These are phyloP conservation scores for Danio choprae DNA, from an alignment of 2,797 vertebrate species.

Conservation along the genomic window DNA sequence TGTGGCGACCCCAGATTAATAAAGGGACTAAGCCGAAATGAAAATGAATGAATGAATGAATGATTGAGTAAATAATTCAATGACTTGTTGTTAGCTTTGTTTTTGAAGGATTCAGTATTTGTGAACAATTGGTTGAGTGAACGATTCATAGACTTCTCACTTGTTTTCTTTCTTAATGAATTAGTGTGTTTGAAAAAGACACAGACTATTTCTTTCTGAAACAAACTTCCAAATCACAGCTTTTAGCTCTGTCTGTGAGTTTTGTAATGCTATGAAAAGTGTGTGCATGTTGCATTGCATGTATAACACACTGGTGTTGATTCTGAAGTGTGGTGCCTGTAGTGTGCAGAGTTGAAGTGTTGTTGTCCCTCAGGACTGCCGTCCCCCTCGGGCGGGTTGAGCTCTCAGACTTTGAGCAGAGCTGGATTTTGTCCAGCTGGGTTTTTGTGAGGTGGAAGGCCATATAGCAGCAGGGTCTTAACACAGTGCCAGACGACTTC, in stretches of 20 bases:
- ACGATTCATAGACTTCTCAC: background rate
- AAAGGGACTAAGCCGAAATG: too few relatives aligned
- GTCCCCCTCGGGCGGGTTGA: background rate
- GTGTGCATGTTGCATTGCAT: background rate
- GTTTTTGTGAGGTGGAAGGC: conserved; percentile 12
- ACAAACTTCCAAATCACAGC: too few relatives aligned
- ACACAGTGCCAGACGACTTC: conserved; percentile 40
- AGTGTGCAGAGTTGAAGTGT: background rate
- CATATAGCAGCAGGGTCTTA: conserved; percentile 45
- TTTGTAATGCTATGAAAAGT: too few relatives aligned
- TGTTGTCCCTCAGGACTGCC: background rate
- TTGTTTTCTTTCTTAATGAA: background rate
- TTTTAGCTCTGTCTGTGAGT: too few relatives aligned
- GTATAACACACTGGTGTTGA: conserved; percentile 24
- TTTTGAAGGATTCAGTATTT: background rate
- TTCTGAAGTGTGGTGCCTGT: conserved; percentile 5
- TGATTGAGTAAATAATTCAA: background rate
- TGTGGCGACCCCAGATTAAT: too few relatives aligned
- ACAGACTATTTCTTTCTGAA: too few relatives aligned
- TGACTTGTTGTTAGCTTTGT: background rate
- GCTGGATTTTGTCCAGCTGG: conserved; percentile 31
- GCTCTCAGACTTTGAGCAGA: conserved; percentile 10
- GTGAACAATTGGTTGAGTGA: background rate
- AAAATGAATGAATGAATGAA: too few relatives aligned
- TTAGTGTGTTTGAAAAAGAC: too few relatives aligned